Evolutionary conservation across 2,113 vertebrate genomes (phyloP).

Genomic region (Coreoperca whiteheadi): DNA sequence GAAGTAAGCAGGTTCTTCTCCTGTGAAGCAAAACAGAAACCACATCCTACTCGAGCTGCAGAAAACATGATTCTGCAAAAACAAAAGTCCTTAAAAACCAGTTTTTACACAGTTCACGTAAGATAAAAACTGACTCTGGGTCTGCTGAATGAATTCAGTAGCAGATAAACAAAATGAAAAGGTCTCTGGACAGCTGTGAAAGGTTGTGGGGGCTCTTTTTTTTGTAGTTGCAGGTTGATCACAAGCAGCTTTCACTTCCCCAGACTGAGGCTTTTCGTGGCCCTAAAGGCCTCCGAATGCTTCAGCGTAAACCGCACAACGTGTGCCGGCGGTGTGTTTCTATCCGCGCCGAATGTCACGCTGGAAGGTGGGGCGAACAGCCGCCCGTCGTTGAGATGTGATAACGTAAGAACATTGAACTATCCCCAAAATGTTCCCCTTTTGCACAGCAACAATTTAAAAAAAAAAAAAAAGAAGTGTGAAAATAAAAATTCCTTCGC

Average conservation of each 20-base stretch:
- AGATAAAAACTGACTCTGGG: not conserved
- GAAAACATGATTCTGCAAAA: not conserved
- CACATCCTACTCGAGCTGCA: not conserved
- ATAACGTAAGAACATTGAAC: too few species aligned
- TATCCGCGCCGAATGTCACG: too few species aligned
- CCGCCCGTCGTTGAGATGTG: too few species aligned
- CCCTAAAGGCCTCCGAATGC: not conserved
- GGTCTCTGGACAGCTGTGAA: not conserved
- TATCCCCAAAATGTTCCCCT: too few species aligned
- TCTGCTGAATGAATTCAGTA: not conserved
- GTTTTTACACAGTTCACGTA: not conserved
- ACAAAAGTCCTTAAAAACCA: not conserved
- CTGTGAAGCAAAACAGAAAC: constrained; percentile 1
- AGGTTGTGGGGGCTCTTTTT: not conserved
- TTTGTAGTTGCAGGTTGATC: constrained; percentile 13
- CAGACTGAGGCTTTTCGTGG: not conserved
- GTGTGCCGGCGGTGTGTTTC: too few species aligned
- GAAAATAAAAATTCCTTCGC: too few species aligned
- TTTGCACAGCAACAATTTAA: too few species aligned
- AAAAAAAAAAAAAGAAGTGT: too few species aligned
- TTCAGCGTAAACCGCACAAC: not conserved
- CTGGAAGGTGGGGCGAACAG: too few species aligned
- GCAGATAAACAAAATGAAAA: not conserved
- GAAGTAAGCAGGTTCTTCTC: not conserved
- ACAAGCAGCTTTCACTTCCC: constrained; percentile 35